These are phyloP conservation scores for Schizotus pectinicornis DNA, from an alignment of 2,888 invertebrate genomes.

Conservation along the genomic window DNA sequence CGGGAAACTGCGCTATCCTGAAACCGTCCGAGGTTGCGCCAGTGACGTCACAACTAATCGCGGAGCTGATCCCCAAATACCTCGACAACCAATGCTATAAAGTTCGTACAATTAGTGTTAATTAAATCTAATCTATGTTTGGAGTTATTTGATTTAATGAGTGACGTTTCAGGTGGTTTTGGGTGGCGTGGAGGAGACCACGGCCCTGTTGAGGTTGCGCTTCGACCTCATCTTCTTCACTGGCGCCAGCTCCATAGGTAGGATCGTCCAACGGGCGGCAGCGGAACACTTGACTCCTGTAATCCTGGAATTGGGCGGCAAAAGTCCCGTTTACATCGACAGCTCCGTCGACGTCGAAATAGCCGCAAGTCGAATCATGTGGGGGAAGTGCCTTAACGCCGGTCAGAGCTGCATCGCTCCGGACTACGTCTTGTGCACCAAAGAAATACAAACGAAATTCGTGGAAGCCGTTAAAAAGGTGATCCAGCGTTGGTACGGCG, in stretches of 20 bases:
- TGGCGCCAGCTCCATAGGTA: slow-evolving; percentile 85
- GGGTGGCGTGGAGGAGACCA: slow-evolving; percentile 86
- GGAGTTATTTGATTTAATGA: too few species aligned
- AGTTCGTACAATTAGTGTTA: too few species aligned
- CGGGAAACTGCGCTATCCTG: slow-evolving; percentile 92
- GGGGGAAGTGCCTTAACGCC: slow-evolving; percentile 89
- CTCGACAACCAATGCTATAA: slow-evolving; percentile 85
- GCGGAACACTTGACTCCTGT: slow-evolving; percentile 90
- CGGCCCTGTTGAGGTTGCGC: slow-evolving; percentile 81
- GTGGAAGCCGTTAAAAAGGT: slow-evolving; percentile 60
- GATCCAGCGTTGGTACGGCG: slow-evolving; percentile 83
- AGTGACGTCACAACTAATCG: slow-evolving; percentile 74
- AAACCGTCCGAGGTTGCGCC: slow-evolving; percentile 92
- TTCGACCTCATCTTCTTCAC: slow-evolving; percentile 98
- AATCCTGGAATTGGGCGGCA: slow-evolving; percentile 84
- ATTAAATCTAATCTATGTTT: too few species aligned
- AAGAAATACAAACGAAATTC: slow-evolving; percentile 71
- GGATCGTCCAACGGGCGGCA: slow-evolving; percentile 87
- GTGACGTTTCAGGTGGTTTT: slow-evolving; percentile 66
- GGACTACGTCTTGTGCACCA: slow-evolving; percentile 87
- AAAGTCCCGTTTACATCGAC: slow-evolving; percentile 92
- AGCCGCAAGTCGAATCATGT: slow-evolving; percentile 82
- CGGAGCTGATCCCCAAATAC: slow-evolving; percentile 82
- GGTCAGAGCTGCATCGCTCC: slow-evolving; percentile 98
- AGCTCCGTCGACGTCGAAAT: slow-evolving; percentile 78